These are phyloP conservation scores for Eupithecia exiguata DNA, from an alignment of 2,888 invertebrate species.

Conservation along the genomic window DNA sequence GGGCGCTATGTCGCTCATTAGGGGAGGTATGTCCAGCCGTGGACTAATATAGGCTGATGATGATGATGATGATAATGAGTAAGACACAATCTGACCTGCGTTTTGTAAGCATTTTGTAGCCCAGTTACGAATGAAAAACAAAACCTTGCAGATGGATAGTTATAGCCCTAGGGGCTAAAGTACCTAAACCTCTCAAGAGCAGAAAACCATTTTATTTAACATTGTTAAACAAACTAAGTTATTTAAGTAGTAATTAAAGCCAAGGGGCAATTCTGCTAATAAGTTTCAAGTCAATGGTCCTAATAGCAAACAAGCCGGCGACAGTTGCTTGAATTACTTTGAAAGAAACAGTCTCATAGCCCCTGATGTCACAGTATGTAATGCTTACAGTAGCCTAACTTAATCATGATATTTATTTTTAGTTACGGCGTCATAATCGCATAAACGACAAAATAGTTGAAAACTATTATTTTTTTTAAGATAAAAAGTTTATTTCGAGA, in stretches of 20 bases:
- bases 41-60: no score
- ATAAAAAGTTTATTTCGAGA: no score
- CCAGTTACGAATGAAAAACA: background rate
- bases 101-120: no score
- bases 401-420: background rate
- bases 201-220: background rate
- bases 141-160: background rate
- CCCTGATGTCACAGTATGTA: slow-evolving; percentile 11
- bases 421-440: background rate
- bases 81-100: no score
- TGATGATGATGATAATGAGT: no score
- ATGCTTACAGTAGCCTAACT: slow-evolving; percentile 17
- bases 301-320: slow-evolving; percentile 24
- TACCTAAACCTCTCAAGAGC: background rate
- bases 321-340: slow-evolving; percentile 31
- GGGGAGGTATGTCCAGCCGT: no score
- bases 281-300: slow-evolving; percentile 26
- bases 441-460: background rate
- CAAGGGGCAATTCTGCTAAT: slow-evolving; percentile 27
- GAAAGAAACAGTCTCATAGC: slow-evolving; percentile 26
- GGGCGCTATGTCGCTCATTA: no score
- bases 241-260: slow-evolving; percentile 19
- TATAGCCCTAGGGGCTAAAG: background rate
- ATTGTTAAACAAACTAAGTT: slow-evolving; percentile 8
- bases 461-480: no score